These are phyloP conservation scores for Sprattus sprattus DNA, from an alignment of 2,113 vertebrate genomes.

Conservation along the genomic window DNA sequence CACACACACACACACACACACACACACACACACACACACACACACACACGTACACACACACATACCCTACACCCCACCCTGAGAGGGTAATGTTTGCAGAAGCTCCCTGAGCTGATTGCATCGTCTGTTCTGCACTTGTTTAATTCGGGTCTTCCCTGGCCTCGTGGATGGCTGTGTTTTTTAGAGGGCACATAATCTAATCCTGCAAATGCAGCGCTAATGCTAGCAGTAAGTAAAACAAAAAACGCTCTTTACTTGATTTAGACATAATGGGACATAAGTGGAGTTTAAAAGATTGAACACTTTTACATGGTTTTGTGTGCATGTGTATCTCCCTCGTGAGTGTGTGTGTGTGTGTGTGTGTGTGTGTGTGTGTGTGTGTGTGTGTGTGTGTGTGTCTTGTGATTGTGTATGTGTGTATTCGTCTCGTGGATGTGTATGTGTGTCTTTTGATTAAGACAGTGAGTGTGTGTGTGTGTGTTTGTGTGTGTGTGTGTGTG, in stretches of 20 bases:
- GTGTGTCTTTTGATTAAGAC: not conserved
- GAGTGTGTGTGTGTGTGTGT: not conserved
- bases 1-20: conserved; percentile 18
- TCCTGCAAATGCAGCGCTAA: not conserved
- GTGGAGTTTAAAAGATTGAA: not conserved
- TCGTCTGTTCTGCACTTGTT: conserved; percentile 9
- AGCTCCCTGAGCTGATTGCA: not conserved
- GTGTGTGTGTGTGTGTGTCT: not conserved
- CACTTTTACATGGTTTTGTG: not conserved
- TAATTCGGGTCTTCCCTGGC: not conserved
- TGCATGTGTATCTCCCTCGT: not conserved
- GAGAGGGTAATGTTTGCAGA: not conserved
- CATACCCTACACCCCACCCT: conserved; percentile 23
- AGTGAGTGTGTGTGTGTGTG: not conserved
- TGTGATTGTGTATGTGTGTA: too few species aligned
- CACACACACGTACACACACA: conserved; percentile 20
- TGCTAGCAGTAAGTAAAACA: not conserved
- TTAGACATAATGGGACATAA: not conserved
- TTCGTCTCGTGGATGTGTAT: too few species aligned
- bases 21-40: conserved; percentile 19
- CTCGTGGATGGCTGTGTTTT: not conserved
- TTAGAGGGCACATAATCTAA: not conserved
- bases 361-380: not conserved
- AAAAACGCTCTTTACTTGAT: not conserved
- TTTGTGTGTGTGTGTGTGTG: not conserved